Evolutionary conservation across 2,888 invertebrate species (phyloP), one percentile per base, ranked within the genome.

Genomic region (Oconnorella tubifera): DNA sequence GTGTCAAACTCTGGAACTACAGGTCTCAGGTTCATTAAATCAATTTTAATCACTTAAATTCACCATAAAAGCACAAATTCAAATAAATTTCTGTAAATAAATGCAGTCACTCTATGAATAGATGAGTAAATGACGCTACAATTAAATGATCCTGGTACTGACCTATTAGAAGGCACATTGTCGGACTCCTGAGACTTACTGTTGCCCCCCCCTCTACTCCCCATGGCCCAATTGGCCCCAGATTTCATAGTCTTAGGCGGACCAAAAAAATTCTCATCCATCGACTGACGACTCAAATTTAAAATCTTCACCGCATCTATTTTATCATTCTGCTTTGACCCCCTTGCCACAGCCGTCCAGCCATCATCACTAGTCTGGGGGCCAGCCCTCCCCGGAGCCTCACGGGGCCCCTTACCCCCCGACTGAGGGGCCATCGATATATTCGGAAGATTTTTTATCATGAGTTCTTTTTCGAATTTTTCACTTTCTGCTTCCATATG

Each of bases 401-500:
- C 10, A 40, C 40, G 40, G n/a, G n/a, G n/a, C 6, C 40, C 40
- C 40, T 19, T 40, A 19, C 2, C 31, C 2, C 53, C 40, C 25
- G 31, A 56, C 25, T 31, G 58, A 28, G 25, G 23, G n/a, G n/a
- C n/a, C n/a, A n/a, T n/a, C 19, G 32, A n/a, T 2, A 29, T 53
- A 27, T 55, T 40, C 28, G 57, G 57, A 3, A 48, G 64, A 14
- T 33, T 53, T 14, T 50, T 57, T 29, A 33, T 59, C 23, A 25
- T 40, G 10, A 14, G 40, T 73, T 74, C 63, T 64, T 78, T 76
- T 67, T 83, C 80, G 60, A 76, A 74, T 29, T 78, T 80, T 70
- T 94, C 92, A 62, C 87, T 88, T 74, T 92, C 90, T 19, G 90
- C 90, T 80, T 95, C 94, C 75, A 89, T 89, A 76, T 92, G 90